phyloP scores from a whole-genome alignment of 2,888 invertebrate genomes.

The Sinopyrophorus schimmeli region DNA sequence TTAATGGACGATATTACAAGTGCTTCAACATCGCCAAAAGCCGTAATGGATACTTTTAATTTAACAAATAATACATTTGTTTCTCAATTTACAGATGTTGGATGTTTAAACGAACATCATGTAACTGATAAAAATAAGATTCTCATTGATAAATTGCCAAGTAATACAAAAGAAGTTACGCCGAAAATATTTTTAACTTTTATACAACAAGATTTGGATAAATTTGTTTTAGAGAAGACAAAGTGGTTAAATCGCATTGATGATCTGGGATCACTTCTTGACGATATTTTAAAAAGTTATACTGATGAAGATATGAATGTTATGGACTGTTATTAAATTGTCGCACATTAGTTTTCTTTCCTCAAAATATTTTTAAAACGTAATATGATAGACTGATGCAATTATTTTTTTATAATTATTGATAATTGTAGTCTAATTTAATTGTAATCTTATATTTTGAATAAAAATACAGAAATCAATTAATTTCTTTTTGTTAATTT shows the following conservation, averaged over 20 bases:
- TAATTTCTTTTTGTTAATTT: not conserved
- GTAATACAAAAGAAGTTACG: constrained; percentile 58
- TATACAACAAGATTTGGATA: constrained; percentile 64
- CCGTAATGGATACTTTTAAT: constrained; percentile 10
- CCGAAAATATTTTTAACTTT: constrained; percentile 65
- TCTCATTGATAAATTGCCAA: no score
- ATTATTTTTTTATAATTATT: no score
- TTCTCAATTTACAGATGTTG: constrained; percentile 53
- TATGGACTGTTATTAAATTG: constrained; percentile 71
- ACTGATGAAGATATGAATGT: constrained; percentile 63
- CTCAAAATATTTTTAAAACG: no score
- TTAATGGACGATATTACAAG: constrained; percentile 50
- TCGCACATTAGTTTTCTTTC: no score
- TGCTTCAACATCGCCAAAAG: constrained; percentile 26
- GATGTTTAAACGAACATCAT: constrained; percentile 69
- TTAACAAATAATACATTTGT: constrained; percentile 15
- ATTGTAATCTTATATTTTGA: no score
- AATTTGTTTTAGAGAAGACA: constrained; percentile 62
- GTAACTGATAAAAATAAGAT: constrained; percentile 65
- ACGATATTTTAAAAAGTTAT: constrained; percentile 71
- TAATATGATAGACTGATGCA: no score
- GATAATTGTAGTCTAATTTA: no score
- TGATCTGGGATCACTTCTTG: constrained; percentile 69
- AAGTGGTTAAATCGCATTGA: constrained; percentile 72
- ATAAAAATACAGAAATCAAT: no score